Evolutionary conservation across 2,888 invertebrate genomes (phyloP), one percentile per base, ranked within the genome.

Genomic region (Oeneis ivallda): DNA sequence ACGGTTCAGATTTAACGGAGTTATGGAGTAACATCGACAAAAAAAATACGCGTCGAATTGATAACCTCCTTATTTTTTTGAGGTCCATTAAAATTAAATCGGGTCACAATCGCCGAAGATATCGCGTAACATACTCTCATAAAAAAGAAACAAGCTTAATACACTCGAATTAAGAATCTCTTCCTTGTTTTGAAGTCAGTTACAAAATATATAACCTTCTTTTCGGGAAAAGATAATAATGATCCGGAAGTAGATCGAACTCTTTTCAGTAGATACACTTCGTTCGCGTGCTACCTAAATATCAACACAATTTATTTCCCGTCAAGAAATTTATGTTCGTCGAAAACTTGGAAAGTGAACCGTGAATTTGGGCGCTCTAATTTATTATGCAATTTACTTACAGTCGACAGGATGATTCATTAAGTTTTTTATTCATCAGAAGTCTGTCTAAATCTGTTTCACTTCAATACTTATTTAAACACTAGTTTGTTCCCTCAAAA

Each of bases 301-400:
- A 37, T 53, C 53, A 7, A 34, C 34, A 52, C 34, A 15, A 9
- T 34, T 34, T 34, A 53, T 53, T 7, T 32, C 34, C 52, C 17
- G 17, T 17, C 17, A 15, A 17, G n/a, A 15, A 34, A 37, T 37
- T 53, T 53, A 53, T 37, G n/a, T 53, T 9, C 39, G 19, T 37
- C 60, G 47, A 47, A 47, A 50, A 62, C 45, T 66, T 57, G 49
- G 32, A 62, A 59, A 59, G 32, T 41, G 9, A 32, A 50, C 60
- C 52, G 19, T 57, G 54, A 65, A 43, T 50, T 56, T 56, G 47
- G 45, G 37, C 41, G n/a, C 15, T 5, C 53, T 34, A 34, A 53
- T 15, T 53, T 53, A 37, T 53, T 37, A 47, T 47, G 9, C 47
- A 15, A 9, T 41, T 41, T 41, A 47, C 15, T 41, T 41, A 47